Conservation (phyloP, 1,140 invertebrate genomes). For the Limonius californicus region DNA sequence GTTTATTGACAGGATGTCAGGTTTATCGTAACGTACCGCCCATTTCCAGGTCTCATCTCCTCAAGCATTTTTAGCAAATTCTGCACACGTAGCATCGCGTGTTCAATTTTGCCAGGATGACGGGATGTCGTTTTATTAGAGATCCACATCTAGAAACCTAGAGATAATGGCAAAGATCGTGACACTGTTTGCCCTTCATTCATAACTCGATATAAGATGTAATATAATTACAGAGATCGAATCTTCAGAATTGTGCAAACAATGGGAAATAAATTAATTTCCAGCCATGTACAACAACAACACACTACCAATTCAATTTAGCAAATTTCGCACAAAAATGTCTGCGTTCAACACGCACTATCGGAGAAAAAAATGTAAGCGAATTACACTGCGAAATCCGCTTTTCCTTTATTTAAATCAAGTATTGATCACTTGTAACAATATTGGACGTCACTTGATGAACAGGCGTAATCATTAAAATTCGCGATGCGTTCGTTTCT, state of each 20-base stretch:
- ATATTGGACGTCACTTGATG: too few relatives aligned
- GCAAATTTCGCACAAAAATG: too few relatives aligned
- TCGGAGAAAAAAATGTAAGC: too few relatives aligned
- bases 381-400: too few relatives aligned
- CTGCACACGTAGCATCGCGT: constrained; percentile 34
- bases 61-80: constrained; percentile 23
- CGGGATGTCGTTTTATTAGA: constrained; percentile 35
- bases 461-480: too few relatives aligned
- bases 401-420: too few relatives aligned
- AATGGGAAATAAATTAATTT: constrained; percentile 9
- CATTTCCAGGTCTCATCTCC: constrained; percentile 13
- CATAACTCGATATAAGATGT: constrained; percentile 4
- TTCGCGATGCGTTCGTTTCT: too few relatives aligned
- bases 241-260: neutral
- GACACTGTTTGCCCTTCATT: constrained; percentile 3
- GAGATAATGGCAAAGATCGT: constrained; percentile 21
- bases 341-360: too few relatives aligned
- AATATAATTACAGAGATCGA: neutral
- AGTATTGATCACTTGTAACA: too few relatives aligned
- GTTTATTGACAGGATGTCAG: constrained; percentile 12
- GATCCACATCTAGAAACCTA: constrained; percentile 28
- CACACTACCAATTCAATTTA: too few relatives aligned
- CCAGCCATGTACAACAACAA: too few relatives aligned
- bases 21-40: constrained; percentile 9
- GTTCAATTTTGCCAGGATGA: constrained; percentile 34